Evolutionary conservation across 2,113 vertebrate species (phyloP).

Genomic region (Thalassarche chlororhynchos): DNA sequence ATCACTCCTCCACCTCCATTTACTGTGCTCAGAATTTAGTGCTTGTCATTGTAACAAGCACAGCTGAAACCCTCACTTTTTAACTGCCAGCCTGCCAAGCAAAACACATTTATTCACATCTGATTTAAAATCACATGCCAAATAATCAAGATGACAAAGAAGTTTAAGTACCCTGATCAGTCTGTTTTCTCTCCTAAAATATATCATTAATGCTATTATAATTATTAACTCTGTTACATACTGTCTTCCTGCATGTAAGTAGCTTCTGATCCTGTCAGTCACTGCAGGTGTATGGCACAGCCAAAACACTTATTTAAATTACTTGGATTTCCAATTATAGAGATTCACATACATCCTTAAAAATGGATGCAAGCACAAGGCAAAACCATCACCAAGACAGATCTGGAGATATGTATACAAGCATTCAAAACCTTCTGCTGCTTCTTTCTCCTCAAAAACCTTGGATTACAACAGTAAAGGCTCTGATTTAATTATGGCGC

Average conservation of each 20-base stretch:
- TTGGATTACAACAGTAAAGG: not conserved
- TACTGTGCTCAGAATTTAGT: not conserved
- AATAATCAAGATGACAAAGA: conserved; percentile 29
- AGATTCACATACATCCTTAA: not conserved
- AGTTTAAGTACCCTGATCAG: not conserved
- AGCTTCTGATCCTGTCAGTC: not conserved
- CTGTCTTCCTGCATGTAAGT: not conserved
- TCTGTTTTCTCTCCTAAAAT: conserved; percentile 8
- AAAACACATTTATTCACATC: not conserved
- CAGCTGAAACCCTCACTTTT: not conserved
- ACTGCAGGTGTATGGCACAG: not conserved
- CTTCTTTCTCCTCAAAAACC: not conserved
- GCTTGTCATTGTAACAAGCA: not conserved
- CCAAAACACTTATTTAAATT: not conserved
- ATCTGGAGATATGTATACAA: not conserved
- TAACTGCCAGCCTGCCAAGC: not conserved
- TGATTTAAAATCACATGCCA: conserved; percentile 20
- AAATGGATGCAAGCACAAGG: not conserved
- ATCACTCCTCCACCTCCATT: not conserved
- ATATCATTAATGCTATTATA: not conserved
- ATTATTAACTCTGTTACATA: not conserved
- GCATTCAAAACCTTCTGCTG: not conserved
- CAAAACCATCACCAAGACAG: not conserved
- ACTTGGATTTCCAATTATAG: not conserved
- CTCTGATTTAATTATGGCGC: not conserved